These are phyloP conservation scores for Pseudomyrmex pallidus DNA, from an alignment of 1,140 invertebrate species.

Conservation along the genomic window DNA sequence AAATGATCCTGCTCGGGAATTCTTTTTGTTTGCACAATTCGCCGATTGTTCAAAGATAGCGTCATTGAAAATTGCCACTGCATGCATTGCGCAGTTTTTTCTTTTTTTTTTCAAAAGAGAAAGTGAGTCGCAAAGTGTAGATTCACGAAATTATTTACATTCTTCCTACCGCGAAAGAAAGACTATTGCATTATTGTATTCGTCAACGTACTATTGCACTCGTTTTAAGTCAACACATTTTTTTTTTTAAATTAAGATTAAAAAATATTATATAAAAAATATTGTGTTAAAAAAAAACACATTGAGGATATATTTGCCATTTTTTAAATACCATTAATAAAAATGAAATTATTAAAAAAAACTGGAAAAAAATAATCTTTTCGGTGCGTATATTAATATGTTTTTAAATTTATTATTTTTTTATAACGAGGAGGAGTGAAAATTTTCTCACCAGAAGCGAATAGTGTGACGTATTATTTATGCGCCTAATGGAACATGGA, in stretches of 20 bases:
- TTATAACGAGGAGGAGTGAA: background rate
- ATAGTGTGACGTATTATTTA: conserved; percentile 25
- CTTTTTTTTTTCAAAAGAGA: background rate
- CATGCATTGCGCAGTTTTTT: background rate
- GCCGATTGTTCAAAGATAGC: conserved; percentile 45
- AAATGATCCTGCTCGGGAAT: conserved; percentile 30
- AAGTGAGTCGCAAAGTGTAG: conserved; percentile 8
- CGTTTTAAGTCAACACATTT: background rate
- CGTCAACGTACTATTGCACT: background rate
- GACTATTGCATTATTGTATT: background rate
- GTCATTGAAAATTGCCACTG: conserved; percentile 31
- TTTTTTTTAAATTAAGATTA: conserved; percentile 4
- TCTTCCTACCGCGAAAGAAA: background rate
- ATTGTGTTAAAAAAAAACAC: background rate
- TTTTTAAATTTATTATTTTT: conserved; percentile 34
- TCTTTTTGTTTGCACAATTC: conserved; percentile 54
- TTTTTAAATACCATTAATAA: background rate
- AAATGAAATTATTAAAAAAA: background rate
- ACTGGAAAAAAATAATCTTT: conserved; percentile 10
- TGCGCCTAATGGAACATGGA: conserved; percentile 52
- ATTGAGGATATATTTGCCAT: background rate
- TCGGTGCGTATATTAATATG: background rate
- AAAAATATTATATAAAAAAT: background rate
- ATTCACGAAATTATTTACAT: conserved; percentile 1
- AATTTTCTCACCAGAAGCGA: conserved; percentile 25